Evolutionary conservation across 2,888 invertebrate species (phyloP), one percentile per base, ranked within the genome.

Genomic region (Mythimna impura): DNA sequence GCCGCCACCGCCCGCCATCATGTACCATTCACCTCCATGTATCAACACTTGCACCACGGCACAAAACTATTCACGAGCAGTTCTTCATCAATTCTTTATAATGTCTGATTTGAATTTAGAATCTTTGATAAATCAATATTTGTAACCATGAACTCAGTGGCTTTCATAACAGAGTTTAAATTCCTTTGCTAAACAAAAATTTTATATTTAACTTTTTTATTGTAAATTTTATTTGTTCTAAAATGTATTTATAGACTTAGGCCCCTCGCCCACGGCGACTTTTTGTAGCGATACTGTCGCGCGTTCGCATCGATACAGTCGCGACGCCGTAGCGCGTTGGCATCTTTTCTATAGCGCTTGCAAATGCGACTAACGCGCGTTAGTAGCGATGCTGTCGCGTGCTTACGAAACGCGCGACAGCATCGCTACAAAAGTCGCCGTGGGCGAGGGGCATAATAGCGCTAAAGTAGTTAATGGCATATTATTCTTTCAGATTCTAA

Each of bases 11-110:
- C 54, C 22, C 40, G 67, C 47, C 47, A 47, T 47, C 47, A 8
- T 50, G 7, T 50, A 20, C 62, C 61, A 71, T 58, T 57, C 54
- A 62, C 47, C 50, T 22, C 64, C 58, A 66, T 47, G 8, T 36
- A 47, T 47, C 43, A 52, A 60, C 67, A 69, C 70, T 61, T n/a
- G 47, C 78, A 79, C 64, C 66, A 36, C 67, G 61, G 86, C 84
- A 84, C 86, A 86, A 84, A 86, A 67, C 61, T 84, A 74, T 70
- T 73, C 66, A 69, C 7, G 71, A 73, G 68, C 81, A 77, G 60
- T 55, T 58, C 54, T 68, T 36, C 25, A 63, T 69, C 2, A 43
- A 12, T 61, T 70, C n/a, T 66, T 6, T 57, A 25, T 25, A 66
- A 3, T 76, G 7, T 57, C 3, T 4, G 54, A 36, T 57, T 73